phyloP scores from a whole-genome alignment of 1,140 invertebrate species.

The Sitophilus oryzae region DNA sequence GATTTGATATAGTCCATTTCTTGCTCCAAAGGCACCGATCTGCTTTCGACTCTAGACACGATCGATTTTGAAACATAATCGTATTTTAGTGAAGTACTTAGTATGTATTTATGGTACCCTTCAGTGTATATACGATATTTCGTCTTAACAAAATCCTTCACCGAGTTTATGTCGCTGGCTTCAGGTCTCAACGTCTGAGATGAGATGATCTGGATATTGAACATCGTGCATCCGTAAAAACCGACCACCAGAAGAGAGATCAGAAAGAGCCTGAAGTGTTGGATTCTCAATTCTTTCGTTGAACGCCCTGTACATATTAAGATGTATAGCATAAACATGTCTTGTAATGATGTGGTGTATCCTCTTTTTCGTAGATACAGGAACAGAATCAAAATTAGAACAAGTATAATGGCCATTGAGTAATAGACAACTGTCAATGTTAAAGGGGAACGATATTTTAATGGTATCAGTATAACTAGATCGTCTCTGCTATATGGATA shows the following conservation, averaged over 20 bases:
- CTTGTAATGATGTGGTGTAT: neutral
- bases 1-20: neutral
- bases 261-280: conserved; percentile 5
- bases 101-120: neutral
- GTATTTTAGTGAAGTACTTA: neutral
- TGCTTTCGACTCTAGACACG: too few species aligned
- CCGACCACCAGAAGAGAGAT: conserved; percentile 11
- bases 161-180: neutral
- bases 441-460: neutral
- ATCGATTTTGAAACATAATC: neutral
- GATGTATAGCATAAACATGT: conserved; percentile 6
- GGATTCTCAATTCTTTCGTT: neutral
- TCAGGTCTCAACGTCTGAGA: neutral
- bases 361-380: neutral
- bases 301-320: conserved; percentile 5
- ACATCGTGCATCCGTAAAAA: conserved; percentile 8
- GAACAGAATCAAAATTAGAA: neutral
- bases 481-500: conserved; percentile 18
- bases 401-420: neutral
- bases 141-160: conserved; percentile 11
- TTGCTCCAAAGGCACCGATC: neutral
- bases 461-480: conserved; percentile 11
- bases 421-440: neutral
- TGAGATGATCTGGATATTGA: conserved; percentile 7
- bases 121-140: neutral